These are phyloP conservation scores for Eptesicus fuscus DNA, from an alignment of 2,113 vertebrate species.

Conservation along the genomic window DNA sequence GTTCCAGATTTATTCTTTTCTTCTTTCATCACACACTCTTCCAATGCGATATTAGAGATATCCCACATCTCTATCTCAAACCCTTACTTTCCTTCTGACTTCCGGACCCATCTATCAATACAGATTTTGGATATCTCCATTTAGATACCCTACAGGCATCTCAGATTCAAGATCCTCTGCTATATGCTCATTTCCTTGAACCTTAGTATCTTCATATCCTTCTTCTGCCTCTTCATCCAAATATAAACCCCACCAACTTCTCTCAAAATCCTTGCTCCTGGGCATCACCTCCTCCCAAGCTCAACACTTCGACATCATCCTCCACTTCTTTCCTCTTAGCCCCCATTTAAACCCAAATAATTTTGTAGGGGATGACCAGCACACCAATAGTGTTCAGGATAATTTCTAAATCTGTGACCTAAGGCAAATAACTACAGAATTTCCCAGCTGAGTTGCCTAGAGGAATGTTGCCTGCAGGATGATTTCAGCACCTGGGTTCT, in stretches of 20 bases:
- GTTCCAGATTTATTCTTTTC: not conserved
- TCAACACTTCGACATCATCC: not conserved
- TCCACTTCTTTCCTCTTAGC: not conserved
- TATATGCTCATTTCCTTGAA: not conserved
- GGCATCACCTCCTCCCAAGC: not conserved
- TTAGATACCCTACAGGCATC: not conserved
- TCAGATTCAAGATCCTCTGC: not conserved
- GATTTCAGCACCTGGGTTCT: not conserved
- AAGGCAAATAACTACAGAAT: not conserved
- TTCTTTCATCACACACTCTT: not conserved
- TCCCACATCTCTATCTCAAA: not conserved
- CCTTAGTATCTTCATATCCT: not conserved
- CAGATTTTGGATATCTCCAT: not conserved
- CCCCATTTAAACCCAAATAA: not conserved
- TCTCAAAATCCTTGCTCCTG: not conserved
- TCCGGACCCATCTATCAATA: not conserved
- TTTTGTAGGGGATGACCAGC: not conserved
- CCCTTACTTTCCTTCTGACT: not conserved
- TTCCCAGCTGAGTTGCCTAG: not conserved
- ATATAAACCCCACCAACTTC: not conserved
- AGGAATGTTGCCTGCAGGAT: not conserved
- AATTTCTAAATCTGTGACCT: not conserved
- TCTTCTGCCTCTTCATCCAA: not conserved
- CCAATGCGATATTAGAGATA: not conserved
- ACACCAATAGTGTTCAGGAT: not conserved